Evolutionary conservation across 2,797 vertebrate species (phyloP), one percentile per base, ranked within the genome.

Genomic region (Petrocephalus schoutedeni): DNA sequence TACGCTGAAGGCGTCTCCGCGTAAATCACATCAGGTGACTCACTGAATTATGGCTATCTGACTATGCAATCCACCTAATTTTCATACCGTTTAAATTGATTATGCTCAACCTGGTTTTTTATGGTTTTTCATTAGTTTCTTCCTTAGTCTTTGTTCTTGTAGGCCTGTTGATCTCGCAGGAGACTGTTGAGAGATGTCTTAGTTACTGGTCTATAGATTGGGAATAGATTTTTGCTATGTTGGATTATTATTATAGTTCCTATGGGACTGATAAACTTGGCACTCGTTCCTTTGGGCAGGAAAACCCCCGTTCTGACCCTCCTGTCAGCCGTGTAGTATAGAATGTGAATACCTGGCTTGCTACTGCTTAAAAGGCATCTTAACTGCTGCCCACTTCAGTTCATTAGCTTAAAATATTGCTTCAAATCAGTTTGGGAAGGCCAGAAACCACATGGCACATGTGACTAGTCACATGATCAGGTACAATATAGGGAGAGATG

Each of bases 21-120:
- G 8, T 80, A 49, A 80, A 80, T 80, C 74, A 80, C 74, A 80
- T 80, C 74, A 80, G 74, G 41, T 80, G 74, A 80, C 74, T 80
- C 36, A 49, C 21, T 45, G 74, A 80, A 49, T 49, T 80, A 49
- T 21, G 74, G 19, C 41, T 80, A 19, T 45, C 74, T 80, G 74
- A 80, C 74, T 80, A n/a, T 49, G 74, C 74, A 80, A 80, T 71
- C 67, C 12, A 71, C 3, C 32, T 80, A n/a, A 80, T 80, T 80
- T 49, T 19, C 74, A 21, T 49, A 41, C 74, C 7, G 41, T 80
- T 80, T 80, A 49, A 80, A 45, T 80, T 80, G 41, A 80, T 80
- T 80, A 49, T n/a, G 5, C 41, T 80, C 41, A n/a, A 49, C 19
- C 19, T 21, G 2, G 16, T 45, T 80, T 45, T 41, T 45, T 80